These are phyloP conservation scores for Eucriotettix oculatus DNA, from an alignment of 2,888 invertebrate genomes.

Conservation along the genomic window DNA sequence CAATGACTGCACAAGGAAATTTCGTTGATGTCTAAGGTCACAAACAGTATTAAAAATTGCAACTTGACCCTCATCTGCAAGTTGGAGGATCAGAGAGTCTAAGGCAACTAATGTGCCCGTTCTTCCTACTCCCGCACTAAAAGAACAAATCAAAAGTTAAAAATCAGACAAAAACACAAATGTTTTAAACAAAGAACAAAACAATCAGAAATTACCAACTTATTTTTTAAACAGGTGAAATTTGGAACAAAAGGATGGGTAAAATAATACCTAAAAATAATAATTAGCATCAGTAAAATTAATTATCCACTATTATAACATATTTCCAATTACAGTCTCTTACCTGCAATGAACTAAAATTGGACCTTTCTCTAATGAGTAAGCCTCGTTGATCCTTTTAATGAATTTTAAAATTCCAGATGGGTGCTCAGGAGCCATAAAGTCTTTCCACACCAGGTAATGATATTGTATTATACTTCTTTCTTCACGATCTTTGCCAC, in stretches of 20 bases:
- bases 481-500: conserved; percentile 34
- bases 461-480: conserved; percentile 77
- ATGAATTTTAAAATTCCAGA: conserved; percentile 83
- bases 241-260: too few relatives aligned
- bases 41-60: conserved; percentile 85
- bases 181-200: too few relatives aligned
- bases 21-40: conserved; percentile 75
- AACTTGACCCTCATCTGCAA: conserved; percentile 64
- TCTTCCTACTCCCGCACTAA: conserved; percentile 80
- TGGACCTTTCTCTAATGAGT: conserved; percentile 64
- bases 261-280: too few relatives aligned
- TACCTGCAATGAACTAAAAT: conserved; percentile 73
- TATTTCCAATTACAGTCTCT: not conserved
- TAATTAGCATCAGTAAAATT: too few relatives aligned
- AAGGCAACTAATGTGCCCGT: conserved; percentile 88
- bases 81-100: conserved; percentile 75
- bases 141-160: conserved; percentile 5
- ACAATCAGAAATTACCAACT: too few relatives aligned
- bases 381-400: conserved; percentile 73
- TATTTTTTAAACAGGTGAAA: too few relatives aligned
- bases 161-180: too few relatives aligned
- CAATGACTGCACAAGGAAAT: conserved; percentile 84
- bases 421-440: conserved; percentile 88
- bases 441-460: conserved; percentile 91
- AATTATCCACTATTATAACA: too few relatives aligned